phyloP scores from a whole-genome alignment of 2,888 invertebrate genomes.

The Eurytoma californica region DNA sequence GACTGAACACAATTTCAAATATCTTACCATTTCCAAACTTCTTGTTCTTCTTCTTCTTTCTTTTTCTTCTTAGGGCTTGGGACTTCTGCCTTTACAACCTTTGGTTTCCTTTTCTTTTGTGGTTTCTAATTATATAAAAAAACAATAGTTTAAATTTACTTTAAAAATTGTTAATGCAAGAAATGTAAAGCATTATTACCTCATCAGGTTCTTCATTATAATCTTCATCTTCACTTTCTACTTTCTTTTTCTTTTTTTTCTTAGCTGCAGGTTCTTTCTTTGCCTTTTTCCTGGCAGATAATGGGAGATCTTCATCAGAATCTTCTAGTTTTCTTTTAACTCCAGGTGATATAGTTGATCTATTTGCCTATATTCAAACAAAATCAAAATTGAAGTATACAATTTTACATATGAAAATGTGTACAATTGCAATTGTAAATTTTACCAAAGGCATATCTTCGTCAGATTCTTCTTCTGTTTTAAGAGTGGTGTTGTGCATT shows the following conservation, averaged over 20 bases:
- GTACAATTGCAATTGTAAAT: neutral
- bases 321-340: conserved; percentile 77
- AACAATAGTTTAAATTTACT: conserved; percentile 18
- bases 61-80: conserved; percentile 83
- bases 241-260: conserved; percentile 78
- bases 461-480: conserved; percentile 78
- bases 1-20: conserved; percentile 19
- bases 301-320: conserved; percentile 79
- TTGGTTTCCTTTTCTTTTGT: conserved; percentile 66
- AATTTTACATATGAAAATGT: neutral
- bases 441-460: conserved; percentile 86
- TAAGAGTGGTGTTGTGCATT: conserved; percentile 72
- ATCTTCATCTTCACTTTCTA: conserved; percentile 65
- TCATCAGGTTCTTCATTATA: conserved; percentile 66
- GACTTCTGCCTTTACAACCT: conserved; percentile 66
- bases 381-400: neutral
- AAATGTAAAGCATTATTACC: conserved; percentile 58
- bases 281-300: conserved; percentile 81
- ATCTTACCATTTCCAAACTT: conserved; percentile 92
- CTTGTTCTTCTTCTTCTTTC: conserved; percentile 87
- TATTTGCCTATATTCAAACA: conserved; percentile 60
- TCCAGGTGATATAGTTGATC: conserved; percentile 63
- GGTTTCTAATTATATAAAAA: conserved; percentile 54
- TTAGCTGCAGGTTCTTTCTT: conserved; percentile 78
- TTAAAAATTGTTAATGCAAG: neutral